Evolutionary conservation across 2,797 vertebrate genomes (phyloP).

Genomic region (Crax fasciolata): DNA sequence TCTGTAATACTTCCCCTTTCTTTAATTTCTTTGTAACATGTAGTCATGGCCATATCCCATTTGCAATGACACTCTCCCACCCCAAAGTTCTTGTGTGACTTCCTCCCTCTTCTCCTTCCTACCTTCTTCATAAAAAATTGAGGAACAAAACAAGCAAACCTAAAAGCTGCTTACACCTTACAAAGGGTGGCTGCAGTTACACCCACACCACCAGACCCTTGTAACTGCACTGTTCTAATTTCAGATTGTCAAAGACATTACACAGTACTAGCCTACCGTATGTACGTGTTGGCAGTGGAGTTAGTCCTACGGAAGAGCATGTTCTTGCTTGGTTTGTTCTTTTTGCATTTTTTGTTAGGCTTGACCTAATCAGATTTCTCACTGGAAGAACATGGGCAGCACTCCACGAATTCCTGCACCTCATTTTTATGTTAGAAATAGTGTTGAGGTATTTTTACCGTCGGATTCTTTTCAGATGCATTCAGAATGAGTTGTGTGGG

Average conservation of each 20-base stretch:
- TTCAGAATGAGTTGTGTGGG: not conserved
- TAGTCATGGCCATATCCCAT: not conserved
- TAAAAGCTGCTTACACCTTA: not conserved
- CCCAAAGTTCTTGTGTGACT: fast-evolving
- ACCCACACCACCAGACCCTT: not conserved
- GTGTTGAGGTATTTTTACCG: not conserved
- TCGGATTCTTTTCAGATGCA: not conserved
- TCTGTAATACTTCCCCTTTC: not conserved
- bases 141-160: not conserved
- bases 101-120: not conserved
- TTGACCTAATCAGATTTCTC: not conserved
- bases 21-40: not conserved
- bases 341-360: not conserved
- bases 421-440: not conserved
- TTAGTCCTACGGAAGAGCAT: not conserved
- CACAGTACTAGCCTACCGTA: fast-evolving
- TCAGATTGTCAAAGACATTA: not conserved
- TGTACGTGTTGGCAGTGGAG: not conserved
- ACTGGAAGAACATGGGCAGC: not conserved
- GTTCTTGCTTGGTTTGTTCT: not conserved
- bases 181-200: not conserved
- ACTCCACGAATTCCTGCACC: not conserved
- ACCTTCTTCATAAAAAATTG: not conserved
- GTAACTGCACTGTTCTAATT: fast-evolving
- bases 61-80: not conserved